These are phyloP conservation scores for Mythimna pallens DNA, from an alignment of 2,888 invertebrate genomes.

Conservation along the genomic window DNA sequence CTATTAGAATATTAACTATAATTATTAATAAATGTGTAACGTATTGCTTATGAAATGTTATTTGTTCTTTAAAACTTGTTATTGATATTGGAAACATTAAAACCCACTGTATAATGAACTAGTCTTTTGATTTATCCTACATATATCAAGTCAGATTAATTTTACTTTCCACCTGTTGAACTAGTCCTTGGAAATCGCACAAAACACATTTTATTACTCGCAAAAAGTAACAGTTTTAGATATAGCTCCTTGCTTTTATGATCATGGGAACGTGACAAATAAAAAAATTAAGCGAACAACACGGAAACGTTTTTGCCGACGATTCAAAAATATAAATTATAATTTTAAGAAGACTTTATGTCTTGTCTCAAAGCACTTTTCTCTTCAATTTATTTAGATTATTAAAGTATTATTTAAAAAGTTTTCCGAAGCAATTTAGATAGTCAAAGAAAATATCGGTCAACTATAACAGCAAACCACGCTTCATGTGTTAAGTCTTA, in stretches of 20 bases:
- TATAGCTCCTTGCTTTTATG: conserved; percentile 23
- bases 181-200: conserved; percentile 32
- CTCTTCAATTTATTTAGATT: conserved; percentile 19
- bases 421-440: conserved; percentile 4
- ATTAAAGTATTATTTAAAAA: conserved; percentile 11
- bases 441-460: conserved; percentile 42
- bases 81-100: too few relatives aligned
- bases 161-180: conserved; percentile 21
- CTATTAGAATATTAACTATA: too few relatives aligned
- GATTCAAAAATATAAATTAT: conserved; percentile 44
- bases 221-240: conserved; percentile 27
- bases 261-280: conserved; percentile 48
- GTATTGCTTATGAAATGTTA: too few relatives aligned
- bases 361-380: conserved; percentile 13
- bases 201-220: conserved; percentile 35
- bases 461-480: conserved; percentile 27
- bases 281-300: conserved; percentile 32
- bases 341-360: conserved; percentile 40
- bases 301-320: conserved; percentile 17
- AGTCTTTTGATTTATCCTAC: too few relatives aligned
- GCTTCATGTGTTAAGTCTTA: conserved; percentile 37
- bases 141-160: conserved; percentile 3
- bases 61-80: too few relatives aligned
- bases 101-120: too few relatives aligned
- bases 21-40: too few relatives aligned